These are phyloP conservation scores for Xestia xanthographa DNA, from an alignment of 2,888 invertebrate species.

Conservation along the genomic window DNA sequence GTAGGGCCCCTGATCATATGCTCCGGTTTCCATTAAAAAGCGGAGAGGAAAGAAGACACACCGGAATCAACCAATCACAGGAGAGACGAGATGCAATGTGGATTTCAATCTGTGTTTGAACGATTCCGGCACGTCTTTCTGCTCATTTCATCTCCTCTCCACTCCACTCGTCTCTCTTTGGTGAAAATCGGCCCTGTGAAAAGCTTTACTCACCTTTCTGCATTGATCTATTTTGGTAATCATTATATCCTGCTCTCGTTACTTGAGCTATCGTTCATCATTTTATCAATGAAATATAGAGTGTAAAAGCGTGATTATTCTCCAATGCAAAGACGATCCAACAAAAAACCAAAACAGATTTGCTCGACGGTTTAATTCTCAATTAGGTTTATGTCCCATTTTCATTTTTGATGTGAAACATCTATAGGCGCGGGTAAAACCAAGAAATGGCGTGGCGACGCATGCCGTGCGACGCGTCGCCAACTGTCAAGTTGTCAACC, in stretches of 20 bases:
- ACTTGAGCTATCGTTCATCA: background rate
- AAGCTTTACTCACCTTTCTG: background rate
- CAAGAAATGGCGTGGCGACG: too few relatives aligned
- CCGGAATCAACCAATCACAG: background rate
- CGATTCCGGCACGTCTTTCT: background rate
- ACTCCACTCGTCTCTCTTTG: background rate
- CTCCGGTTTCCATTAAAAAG: background rate
- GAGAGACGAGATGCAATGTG: background rate
- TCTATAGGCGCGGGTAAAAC: too few relatives aligned
- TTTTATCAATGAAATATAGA: background rate
- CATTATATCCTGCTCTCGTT: too few relatives aligned
- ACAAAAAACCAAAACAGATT: background rate
- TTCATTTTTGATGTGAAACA: too few relatives aligned
- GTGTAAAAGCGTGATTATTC: background rate
- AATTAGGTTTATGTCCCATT: background rate
- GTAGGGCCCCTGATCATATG: too few relatives aligned
- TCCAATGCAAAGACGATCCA: background rate
- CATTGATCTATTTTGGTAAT: too few relatives aligned
- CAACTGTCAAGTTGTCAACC: too few relatives aligned
- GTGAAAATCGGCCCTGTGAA: background rate
- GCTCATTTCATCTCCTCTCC: background rate
- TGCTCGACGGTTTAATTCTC: background rate
- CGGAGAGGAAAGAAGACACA: background rate
- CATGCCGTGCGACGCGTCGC: too few relatives aligned
- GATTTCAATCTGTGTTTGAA: background rate